Conservation (phyloP, 2,888 invertebrate species). For the Zootermopsis nevadensis region DNA sequence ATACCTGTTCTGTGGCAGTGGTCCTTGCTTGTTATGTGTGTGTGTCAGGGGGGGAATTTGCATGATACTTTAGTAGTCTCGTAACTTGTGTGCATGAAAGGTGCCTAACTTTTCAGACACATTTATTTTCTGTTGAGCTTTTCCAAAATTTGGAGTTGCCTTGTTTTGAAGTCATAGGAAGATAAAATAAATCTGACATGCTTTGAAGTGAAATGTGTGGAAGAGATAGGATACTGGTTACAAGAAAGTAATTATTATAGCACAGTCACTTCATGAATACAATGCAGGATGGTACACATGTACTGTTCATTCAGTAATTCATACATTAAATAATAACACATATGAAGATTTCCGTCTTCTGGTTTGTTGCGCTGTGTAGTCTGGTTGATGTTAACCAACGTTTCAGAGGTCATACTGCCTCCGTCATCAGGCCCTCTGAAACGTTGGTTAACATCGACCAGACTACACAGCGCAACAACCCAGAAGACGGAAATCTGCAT, state of each 20-base stretch:
- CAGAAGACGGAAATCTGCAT: no score
- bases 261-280: no score
- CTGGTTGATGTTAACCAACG: no score
- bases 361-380: no score
- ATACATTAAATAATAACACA: no score
- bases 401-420: no score
- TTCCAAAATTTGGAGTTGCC: background rate
- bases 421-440: no score
- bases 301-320: no score
- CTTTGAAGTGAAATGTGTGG: background rate
- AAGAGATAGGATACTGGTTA: background rate
- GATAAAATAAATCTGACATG: background rate
- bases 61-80: background rate
- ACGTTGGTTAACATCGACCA: no score
- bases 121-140: background rate
- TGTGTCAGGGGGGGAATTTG: background rate
- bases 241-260: background rate
- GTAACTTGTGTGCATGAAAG: background rate
- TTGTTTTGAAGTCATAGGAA: background rate
- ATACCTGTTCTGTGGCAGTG: slow-evolving; percentile 3
- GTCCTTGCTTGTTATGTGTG: background rate
- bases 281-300: no score
- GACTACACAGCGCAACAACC: no score
- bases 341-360: no score
- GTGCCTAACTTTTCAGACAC: background rate